Conservation (phyloP, 2,113 vertebrate species). For the Turnix velox region DNA sequence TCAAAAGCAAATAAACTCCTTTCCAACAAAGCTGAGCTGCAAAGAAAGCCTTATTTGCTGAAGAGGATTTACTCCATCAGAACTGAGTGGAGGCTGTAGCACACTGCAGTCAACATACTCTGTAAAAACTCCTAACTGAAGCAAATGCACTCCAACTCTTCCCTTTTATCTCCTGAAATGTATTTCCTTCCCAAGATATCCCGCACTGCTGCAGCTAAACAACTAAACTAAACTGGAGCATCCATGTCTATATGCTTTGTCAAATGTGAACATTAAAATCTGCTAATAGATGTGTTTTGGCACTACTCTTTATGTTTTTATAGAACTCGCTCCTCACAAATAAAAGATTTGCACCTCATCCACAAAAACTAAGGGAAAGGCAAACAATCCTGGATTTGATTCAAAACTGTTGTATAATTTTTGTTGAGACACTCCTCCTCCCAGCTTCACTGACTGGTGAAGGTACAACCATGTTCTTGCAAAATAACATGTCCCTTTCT, state of each 20-base stretch:
- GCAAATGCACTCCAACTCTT: slow-evolving; percentile 12
- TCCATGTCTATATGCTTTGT: background rate
- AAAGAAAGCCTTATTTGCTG: slow-evolving; percentile 45
- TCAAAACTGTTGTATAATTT: fast-evolving
- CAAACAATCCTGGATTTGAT: background rate
- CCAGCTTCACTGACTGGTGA: background rate
- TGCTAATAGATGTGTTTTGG: slow-evolving; percentile 46
- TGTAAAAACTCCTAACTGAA: slow-evolving; percentile 23
- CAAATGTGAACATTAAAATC: slow-evolving; percentile 41
- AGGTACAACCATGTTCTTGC: background rate
- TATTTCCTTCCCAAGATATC: background rate
- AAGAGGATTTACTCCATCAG: slow-evolving; percentile 36
- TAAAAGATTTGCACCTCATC: background rate
- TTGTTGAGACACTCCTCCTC: background rate
- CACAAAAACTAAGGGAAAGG: background rate
- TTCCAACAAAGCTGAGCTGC: slow-evolving; percentile 10
- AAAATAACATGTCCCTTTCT: background rate
- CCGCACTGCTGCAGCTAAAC: background rate
- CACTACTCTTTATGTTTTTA: background rate
- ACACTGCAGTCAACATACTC: background rate
- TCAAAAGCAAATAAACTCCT: slow-evolving; percentile 52
- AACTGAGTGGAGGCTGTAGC: slow-evolving; percentile 18
- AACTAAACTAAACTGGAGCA: no score
- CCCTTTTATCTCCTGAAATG: slow-evolving; percentile 44
- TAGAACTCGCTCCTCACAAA: background rate